phyloP scores from a whole-genome alignment of 1,140 invertebrate genomes.

The Sinella curviseta region DNA sequence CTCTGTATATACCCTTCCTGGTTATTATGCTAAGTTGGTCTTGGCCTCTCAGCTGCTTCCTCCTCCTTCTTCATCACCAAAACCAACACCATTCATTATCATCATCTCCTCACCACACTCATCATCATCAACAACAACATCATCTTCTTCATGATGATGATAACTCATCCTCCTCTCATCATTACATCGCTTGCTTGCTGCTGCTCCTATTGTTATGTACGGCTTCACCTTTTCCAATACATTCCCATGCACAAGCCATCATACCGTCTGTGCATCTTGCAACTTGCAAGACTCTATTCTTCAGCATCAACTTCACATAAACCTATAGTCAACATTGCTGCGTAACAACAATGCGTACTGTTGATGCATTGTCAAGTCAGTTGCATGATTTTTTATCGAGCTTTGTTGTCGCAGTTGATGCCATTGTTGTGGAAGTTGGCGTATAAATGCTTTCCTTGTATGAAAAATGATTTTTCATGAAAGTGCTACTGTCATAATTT shows the following conservation, averaged over 20 bases:
- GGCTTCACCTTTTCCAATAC: background rate
- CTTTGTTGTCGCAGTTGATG: too few relatives aligned
- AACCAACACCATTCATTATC: conserved; percentile 35
- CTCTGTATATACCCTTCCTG: too few relatives aligned
- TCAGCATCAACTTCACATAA: too few relatives aligned
- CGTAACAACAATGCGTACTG: too few relatives aligned
- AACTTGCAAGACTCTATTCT: background rate
- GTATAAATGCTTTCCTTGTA: too few relatives aligned
- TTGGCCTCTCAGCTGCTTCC: conserved; percentile 50
- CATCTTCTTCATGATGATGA: conserved; percentile 26
- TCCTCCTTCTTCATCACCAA: conserved; percentile 44
- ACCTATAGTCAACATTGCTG: too few relatives aligned
- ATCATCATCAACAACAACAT: background rate
- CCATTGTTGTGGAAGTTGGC: too few relatives aligned
- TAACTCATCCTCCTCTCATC: conserved; percentile 1
- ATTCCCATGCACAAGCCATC: conserved; percentile 20
- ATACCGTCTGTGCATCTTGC: conserved; percentile 31
- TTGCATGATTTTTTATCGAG: too few relatives aligned
- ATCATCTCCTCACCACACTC: background rate
- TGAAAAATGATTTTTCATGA: too few relatives aligned
- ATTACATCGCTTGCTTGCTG: background rate
- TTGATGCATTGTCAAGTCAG: too few relatives aligned
- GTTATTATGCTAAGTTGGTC: too few relatives aligned
- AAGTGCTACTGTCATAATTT: too few relatives aligned
- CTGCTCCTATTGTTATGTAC: background rate